phyloP scores from a whole-genome alignment of 64 coral and sea anemone species.

The Stichodactyla mertensii region DNA sequence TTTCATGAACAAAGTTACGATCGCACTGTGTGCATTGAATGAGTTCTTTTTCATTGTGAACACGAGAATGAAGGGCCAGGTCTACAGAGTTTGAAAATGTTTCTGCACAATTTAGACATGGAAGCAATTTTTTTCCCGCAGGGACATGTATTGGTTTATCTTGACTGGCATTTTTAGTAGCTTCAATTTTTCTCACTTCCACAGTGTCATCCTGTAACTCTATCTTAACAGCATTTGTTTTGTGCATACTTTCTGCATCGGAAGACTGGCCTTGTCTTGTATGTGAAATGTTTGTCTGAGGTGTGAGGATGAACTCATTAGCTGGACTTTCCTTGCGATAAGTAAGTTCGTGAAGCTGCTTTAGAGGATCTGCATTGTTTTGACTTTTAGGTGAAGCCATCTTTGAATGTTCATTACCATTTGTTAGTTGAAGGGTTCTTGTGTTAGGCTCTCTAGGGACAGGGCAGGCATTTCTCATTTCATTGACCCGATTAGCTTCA shows the following conservation, averaged over 20 bases:
- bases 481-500: constrained; percentile 11
- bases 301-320: background rate
- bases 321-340: background rate
- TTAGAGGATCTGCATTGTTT: background rate
- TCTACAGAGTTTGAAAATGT: constrained; percentile 10
- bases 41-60: constrained; percentile 2
- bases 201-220: background rate
- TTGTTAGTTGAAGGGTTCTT: background rate
- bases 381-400: background rate
- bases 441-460: background rate
- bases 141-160: background rate
- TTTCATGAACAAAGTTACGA: background rate
- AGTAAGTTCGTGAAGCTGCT: background rate
- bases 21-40: constrained; percentile 19
- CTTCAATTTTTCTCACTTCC: background rate
- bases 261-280: background rate
- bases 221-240: background rate
- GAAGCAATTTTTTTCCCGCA: background rate
- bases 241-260: background rate
- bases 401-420: background rate
- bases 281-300: background rate
- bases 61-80: background rate
- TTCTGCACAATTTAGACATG: background rate
- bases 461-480: background rate
- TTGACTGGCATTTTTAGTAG: background rate